A percentile compares a stretch with the other conserved stretches of the same genome.
Conservation (phyloP, 2,888 invertebrate species). For the Alviniconcha strummeri region DNA sequence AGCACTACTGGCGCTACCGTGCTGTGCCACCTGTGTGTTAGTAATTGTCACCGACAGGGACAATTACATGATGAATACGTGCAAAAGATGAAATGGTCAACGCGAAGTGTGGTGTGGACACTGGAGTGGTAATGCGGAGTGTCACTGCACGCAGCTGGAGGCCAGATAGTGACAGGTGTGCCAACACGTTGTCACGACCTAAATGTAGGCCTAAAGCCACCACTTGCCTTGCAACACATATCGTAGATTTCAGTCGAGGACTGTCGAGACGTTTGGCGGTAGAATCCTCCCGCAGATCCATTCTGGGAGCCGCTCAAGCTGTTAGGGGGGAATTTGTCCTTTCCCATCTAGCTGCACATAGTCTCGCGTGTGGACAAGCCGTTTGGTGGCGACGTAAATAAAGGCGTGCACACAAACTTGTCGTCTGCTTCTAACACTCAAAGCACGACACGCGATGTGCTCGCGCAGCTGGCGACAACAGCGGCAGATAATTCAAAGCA, state of each 20-base stretch:
- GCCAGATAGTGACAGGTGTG: no score
- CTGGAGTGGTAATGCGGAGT: no score
- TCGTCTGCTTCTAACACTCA: slow-evolving; percentile 22
- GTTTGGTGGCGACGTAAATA: slow-evolving; percentile 11
- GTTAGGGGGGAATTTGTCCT: slow-evolving; percentile 26
- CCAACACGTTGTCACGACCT: no score
- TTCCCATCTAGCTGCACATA: slow-evolving; percentile 33
- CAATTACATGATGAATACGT: no score
- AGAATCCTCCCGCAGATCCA: slow-evolving; percentile 31
- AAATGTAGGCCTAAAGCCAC: no score
- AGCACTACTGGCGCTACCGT: no score
- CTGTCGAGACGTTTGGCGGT: slow-evolving; percentile 39
- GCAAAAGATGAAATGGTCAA: no score
- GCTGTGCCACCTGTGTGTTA: no score
- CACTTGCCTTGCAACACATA: slow-evolving; percentile 55
- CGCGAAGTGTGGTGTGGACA: no score
- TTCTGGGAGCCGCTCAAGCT: slow-evolving; percentile 25
- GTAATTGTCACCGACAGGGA: no score
- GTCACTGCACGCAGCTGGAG: no score
- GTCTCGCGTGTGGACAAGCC: background rate
- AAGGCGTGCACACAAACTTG: background rate
- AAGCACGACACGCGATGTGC: slow-evolving; percentile 2
- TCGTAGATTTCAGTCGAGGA: slow-evolving; percentile 52
- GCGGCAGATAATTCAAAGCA: slow-evolving; percentile 19
- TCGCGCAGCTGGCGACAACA: slow-evolving; percentile 22